A percentile compares a stretch with the other conserved stretches of the same genome.
Evolutionary conservation across 2,113 vertebrate genomes (phyloP).

Genomic region (Pituophis catenifer): DNA sequence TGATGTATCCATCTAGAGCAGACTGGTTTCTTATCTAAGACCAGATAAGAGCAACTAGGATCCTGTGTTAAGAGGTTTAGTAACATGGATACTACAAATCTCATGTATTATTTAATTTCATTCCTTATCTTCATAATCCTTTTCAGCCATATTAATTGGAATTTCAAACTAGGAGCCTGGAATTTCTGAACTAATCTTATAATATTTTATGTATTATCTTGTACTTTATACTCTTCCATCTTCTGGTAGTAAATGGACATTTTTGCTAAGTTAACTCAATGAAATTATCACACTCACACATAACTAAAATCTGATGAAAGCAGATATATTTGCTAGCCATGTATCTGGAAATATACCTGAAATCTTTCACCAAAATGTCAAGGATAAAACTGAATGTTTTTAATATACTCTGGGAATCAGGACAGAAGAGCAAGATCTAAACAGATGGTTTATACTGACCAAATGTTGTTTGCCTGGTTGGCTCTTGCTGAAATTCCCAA

Average conservation of each 20-base stretch:
- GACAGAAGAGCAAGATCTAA: slow-evolving; percentile 32
- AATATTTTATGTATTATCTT: not conserved
- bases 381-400: not conserved
- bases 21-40: not conserved
- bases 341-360: slow-evolving; percentile 2
- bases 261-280: not conserved
- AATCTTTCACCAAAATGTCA: slow-evolving; percentile 8
- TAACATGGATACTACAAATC: not conserved
- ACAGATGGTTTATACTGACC: slow-evolving; percentile 14
- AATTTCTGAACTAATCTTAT: not conserved
- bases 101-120: not conserved
- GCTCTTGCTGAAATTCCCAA: not conserved
- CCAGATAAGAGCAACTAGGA: not conserved
- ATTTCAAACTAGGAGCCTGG: not conserved
- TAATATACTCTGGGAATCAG: slow-evolving; percentile 17
- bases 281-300: not conserved
- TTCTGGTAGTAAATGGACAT: not conserved
- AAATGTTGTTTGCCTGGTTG: not conserved
- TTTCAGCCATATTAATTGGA: not conserved
- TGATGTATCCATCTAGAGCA: not conserved
- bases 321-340: not conserved
- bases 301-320: not conserved
- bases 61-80: not conserved
- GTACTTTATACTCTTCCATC: not conserved
- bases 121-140: not conserved